Conservation (phyloP, 2,797 vertebrate species). For the Miichthys miiuy region DNA sequence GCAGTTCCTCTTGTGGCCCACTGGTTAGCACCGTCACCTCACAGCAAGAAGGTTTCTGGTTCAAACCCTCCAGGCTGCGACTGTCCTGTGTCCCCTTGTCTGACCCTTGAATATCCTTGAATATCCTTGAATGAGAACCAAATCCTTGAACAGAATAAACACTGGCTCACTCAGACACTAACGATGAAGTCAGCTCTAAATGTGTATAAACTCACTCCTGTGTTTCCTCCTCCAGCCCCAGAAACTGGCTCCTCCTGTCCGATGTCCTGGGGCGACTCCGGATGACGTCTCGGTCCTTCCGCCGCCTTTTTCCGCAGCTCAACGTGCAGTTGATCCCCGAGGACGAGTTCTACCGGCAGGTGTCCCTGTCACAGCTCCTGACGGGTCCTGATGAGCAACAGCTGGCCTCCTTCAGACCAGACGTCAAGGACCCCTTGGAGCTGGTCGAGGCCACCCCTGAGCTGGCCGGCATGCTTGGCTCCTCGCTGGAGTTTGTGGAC, state of each 20-base stretch:
- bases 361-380: conserved; percentile 92
- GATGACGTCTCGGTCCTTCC: conserved; percentile 92
- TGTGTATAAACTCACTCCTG: not conserved
- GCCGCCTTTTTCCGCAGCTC: conserved; percentile 90
- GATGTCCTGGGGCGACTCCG: conserved; percentile 92
- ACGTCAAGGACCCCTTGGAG: conserved; percentile 91
- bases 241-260: conserved; percentile 94
- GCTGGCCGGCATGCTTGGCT: conserved; percentile 91
- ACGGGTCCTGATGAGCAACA: conserved; percentile 88
- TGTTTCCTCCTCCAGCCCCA: conserved; percentile 79
- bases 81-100: too few relatives aligned
- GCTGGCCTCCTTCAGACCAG: conserved; percentile 87
- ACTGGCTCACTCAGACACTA: not conserved
- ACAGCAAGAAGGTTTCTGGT: too few relatives aligned
- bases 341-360: conserved; percentile 93
- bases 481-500: conserved; percentile 91
- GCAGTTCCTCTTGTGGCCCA: too few relatives aligned
- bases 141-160: too few relatives aligned
- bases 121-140: too few relatives aligned
- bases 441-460: conserved; percentile 93
- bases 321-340: conserved; percentile 91
- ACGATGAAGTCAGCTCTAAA: too few relatives aligned
- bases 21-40: too few relatives aligned
- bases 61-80: too few relatives aligned
- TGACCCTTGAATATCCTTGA: too few relatives aligned